These are phyloP conservation scores for Chamaea fasciata DNA, from an alignment of 2,113 vertebrate species.

Conservation along the genomic window DNA sequence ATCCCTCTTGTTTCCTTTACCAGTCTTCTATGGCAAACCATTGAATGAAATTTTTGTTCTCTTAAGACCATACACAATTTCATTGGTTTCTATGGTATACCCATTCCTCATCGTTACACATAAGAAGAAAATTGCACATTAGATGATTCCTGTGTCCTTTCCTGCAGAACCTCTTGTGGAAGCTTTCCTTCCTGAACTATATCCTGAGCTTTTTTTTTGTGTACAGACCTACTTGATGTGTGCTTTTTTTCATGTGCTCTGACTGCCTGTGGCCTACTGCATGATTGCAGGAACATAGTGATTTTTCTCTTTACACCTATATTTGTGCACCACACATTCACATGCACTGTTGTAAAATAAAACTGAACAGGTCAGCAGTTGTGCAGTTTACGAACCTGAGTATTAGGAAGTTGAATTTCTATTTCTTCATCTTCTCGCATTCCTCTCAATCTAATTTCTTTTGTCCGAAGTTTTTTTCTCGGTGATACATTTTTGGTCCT, in stretches of 20 bases:
- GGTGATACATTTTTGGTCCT: not conserved
- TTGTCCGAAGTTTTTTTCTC: not conserved
- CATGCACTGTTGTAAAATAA: not conserved
- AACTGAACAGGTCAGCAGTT: not conserved
- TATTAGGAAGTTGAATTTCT: not conserved
- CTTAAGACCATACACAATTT: not conserved
- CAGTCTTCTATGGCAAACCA: not conserved
- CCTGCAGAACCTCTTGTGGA: not conserved
- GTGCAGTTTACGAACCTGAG: fast-evolving
- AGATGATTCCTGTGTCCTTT: not conserved
- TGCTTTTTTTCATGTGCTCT: not conserved
- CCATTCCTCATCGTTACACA: not conserved
- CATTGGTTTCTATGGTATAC: not conserved
- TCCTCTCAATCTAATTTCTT: not conserved
- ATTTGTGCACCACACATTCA: not conserved
- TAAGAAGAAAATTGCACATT: not conserved
- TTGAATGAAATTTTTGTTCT: not conserved
- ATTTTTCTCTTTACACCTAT: not conserved
- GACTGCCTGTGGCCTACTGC: not conserved
- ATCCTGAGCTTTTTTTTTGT: not conserved
- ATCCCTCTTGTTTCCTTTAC: not conserved
- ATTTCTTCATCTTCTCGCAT: not conserved
- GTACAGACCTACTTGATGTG: not conserved
- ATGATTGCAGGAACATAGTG: fast-evolving
- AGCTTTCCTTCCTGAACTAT: not conserved